A percentile compares a stretch with the other conserved stretches of the same genome.
These are phyloP conservation scores for Sula dactylatra DNA, from an alignment of 2,113 vertebrate species.

Conservation along the genomic window DNA sequence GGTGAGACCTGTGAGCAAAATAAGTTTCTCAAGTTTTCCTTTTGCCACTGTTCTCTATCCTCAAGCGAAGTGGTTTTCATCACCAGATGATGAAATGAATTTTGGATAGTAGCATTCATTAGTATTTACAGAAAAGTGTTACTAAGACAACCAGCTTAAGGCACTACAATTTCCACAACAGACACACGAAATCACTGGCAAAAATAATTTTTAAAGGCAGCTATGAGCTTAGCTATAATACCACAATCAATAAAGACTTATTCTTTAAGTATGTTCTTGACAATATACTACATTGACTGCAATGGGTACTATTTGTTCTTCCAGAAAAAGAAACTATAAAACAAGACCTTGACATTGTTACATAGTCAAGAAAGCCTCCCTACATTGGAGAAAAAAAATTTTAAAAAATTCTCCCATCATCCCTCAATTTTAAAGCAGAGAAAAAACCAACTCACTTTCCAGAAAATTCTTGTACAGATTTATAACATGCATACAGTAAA, in stretches of 20 bases:
- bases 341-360: neutral
- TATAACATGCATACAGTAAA: neutral
- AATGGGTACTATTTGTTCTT: neutral
- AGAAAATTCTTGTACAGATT: neutral
- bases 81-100: neutral
- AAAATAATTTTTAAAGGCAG: neutral
- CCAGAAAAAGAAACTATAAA: neutral
- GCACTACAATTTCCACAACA: neutral
- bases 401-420: neutral
- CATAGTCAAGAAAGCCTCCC: neutral
- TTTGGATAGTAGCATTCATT: neutral
- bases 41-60: neutral
- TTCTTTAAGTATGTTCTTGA: neutral
- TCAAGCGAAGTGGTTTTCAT: neutral
- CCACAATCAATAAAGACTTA: neutral
- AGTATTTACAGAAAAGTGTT: neutral
- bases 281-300: neutral
- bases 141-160: neutral
- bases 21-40: neutral
- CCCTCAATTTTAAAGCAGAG: neutral
- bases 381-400: neutral
- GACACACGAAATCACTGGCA: neutral
- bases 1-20: neutral
- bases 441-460: neutral
- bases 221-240: neutral